Evolutionary conservation across 2,888 invertebrate species (phyloP), one percentile per base, ranked within the genome.

Genomic region (Neoascia interrupta): DNA sequence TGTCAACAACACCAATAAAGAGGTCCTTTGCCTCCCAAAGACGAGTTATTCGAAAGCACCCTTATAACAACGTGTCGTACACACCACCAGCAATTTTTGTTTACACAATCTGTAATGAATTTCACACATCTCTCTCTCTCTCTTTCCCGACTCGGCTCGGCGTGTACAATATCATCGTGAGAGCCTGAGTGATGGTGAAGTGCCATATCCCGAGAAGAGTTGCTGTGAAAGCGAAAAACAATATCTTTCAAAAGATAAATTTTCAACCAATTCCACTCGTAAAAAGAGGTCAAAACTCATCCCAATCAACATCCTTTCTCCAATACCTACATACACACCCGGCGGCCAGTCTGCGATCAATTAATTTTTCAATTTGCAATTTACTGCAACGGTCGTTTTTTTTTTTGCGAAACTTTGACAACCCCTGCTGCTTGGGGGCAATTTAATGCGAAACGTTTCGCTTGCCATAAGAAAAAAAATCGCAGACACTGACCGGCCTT

Each of bases 401-500:
- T 31, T 15, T 6, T 45, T 47, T 49, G 45, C 13, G 3, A 47
- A 45, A 16, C 39, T 28, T 34, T 37, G 45, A 19, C 36, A 43
- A 23, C 47, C 34, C 34, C 41, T 31, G 18, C 60, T 36, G 34
- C 13, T 28, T 47, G 28, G 16, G 54, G 56, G 15, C 75, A 70
- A 70, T 76, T 70, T 53, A 75, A 53, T 45, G 16, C 39, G 45
- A 37, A 37, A 3, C 19, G 28, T 21, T 31, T 6, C 26, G 10
- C 18, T 26, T 58, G 11, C 31, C 15, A 28, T 41, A 26, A 28
- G 39, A 61, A 63, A 51, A 54, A 37, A 21, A 45, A 11, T 28
- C 10, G 26, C 69, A 75, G 64, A 41, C 70, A 72, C 18, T 76
- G 76, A 72, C 70, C 60, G 72, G 36, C 60, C 60, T 60, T 76